A percentile compares a stretch with the other conserved stretches of the same genome.
These are phyloP conservation scores for Trinectes maculatus DNA, from an alignment of 2,113 vertebrate genomes.

Conservation along the genomic window DNA sequence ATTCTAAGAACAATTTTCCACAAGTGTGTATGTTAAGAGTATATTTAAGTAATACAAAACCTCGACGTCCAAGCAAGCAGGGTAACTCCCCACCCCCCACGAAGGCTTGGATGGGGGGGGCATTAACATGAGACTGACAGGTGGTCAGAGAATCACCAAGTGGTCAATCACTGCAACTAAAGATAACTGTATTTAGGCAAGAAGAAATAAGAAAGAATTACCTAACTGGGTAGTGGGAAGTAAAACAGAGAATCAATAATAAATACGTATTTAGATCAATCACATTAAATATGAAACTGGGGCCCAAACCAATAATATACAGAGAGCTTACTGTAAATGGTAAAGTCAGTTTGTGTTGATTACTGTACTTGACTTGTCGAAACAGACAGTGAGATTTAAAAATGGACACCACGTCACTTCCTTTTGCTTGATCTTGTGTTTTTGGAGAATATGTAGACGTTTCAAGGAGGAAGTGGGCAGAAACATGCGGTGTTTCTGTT, in stretches of 20 bases:
- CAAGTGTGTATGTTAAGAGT: no score
- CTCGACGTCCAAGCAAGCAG: no score
- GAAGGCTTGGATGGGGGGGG: conserved; percentile 15
- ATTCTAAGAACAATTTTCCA: no score
- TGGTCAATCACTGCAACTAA: conserved; percentile 33
- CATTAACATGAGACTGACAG: conserved; percentile 54
- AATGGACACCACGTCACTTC: conserved; percentile 23
- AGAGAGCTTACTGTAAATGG: background rate
- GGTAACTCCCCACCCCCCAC: no score
- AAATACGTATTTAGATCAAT: no score
- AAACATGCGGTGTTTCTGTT: conserved; percentile 47
- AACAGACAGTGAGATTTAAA: conserved; percentile 20
- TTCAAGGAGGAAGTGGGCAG: conserved; percentile 64
- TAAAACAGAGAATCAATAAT: background rate
- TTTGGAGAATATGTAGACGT: conserved; percentile 52
- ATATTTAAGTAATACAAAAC: no score
- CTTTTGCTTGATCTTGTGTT: background rate
- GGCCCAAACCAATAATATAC: no score
- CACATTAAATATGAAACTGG: no score
- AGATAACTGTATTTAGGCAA: background rate
- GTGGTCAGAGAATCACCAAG: conserved; percentile 57
- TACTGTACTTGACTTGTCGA: background rate
- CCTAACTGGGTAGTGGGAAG: background rate
- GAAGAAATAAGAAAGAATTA: conserved; percentile 7
- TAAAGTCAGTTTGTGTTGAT: background rate